Evolutionary conservation across 2,797 vertebrate species (phyloP).

Genomic region (Leptatherina wallacei): DNA sequence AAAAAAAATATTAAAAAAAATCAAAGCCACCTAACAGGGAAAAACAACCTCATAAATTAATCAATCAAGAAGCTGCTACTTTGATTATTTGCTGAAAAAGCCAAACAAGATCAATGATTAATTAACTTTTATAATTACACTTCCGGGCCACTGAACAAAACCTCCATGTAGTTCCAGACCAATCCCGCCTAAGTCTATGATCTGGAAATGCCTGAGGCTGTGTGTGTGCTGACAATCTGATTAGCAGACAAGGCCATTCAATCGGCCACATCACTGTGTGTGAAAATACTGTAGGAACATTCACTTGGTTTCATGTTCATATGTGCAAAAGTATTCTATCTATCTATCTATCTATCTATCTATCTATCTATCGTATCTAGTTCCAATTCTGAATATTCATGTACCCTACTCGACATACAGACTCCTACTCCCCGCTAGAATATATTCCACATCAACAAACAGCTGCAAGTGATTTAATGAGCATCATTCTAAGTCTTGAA

Average conservation of each 20-base stretch:
- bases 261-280: neutral
- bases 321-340: neutral
- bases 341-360: too few species aligned
- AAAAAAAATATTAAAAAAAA: neutral
- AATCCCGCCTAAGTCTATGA: neutral
- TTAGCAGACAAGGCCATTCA: neutral
- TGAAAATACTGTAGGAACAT: neutral
- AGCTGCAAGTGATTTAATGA: constrained; percentile 52
- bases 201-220: neutral
- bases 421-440: constrained; percentile 36
- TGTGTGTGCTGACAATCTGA: neutral
- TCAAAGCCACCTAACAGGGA: neutral
- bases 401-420: constrained; percentile 4
- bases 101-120: constrained; percentile 25
- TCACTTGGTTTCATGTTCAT: neutral
- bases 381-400: constrained; percentile 14
- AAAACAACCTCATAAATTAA: neutral
- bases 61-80: constrained; percentile 3
- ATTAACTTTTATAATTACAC: constrained; percentile 26
- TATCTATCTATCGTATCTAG: too few species aligned
- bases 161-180: neutral
- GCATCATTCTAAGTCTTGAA: constrained; percentile 25
- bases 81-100: constrained; percentile 2
- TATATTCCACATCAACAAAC: constrained; percentile 50
- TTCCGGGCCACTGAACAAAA: constrained; percentile 14